Evolutionary conservation across 2,113 vertebrate species (phyloP), one percentile per base, ranked within the genome.

Genomic region (Tyto alba): DNA sequence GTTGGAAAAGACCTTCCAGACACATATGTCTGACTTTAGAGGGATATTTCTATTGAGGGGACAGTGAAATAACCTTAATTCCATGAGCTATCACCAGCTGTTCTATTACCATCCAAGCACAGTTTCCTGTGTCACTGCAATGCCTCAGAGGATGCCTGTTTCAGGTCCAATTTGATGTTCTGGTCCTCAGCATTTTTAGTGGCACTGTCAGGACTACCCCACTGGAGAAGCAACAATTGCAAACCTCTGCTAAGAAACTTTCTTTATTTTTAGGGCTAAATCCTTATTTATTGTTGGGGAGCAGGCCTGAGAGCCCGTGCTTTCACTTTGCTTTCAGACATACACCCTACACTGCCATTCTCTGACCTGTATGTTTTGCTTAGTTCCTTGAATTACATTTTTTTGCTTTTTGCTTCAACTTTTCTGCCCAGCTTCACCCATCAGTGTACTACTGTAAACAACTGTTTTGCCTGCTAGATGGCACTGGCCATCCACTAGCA

Each of bases 401-500:
- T 63, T 55, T 40, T 2, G 2, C n/a, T 63, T 91, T 88, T 71
- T 2, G 0, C 16, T 60, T 27, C 64, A 73, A 41, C 53, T 78
- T 55, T 64, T 62, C 81, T 7, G 2, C 38, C 29, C n/a, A 50
- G 40, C 50, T 62, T 76, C 18, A 47, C 59, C 87, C 93, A 23
- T 30, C 32, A 9, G 41, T 8, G 88, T 9, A 8, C 77, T 43
- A 66, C 81, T 96, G 96, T 95, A 92, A 96, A 77, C 96, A 93
- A 91, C 81, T 68, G 87, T 17, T 90, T 81, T 93, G 94, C 81
- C 96, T 95, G 96, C 96, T 97, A 97, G 96, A 82, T 97, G 96
- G 96, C 96, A 97, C 96, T 97, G 96, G 94, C 82, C 91, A 95
- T 83, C 96, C 96, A 96, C 95, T 26, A 43, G 91, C 89, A 6